Percentiles rank a stretch among this genome's conserved stretches.
Conservation (phyloP, 2,797 vertebrate genomes). For the Phyllotis vaccarum region DNA sequence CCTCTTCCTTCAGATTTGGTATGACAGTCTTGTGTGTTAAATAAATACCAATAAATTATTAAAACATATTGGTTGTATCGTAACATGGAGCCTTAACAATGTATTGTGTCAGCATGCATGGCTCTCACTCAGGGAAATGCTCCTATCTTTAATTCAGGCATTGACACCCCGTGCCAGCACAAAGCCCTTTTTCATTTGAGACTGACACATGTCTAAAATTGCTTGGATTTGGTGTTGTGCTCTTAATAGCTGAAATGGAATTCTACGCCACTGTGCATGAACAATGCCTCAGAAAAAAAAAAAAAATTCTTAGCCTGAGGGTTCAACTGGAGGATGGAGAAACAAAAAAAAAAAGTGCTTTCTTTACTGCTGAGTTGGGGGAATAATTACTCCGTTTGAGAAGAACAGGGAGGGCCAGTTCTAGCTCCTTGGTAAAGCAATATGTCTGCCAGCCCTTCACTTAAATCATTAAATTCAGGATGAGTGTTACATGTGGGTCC, state of each 20-base stretch:
- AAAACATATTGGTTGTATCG: conserved; percentile 83
- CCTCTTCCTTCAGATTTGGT: conserved; percentile 71
- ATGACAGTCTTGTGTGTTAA: conserved; percentile 77
- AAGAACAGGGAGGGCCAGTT: conserved; percentile 50
- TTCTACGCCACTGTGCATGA: conserved; percentile 77
- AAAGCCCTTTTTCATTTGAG: conserved; percentile 79
- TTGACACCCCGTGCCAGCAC: conserved; percentile 72
- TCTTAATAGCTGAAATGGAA: conserved; percentile 80
- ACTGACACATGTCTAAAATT: conserved; percentile 83
- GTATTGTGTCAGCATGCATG: conserved; percentile 72
- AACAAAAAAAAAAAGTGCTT: conserved; percentile 57
- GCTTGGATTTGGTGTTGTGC: conserved; percentile 81
- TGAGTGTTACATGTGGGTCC: neutral
- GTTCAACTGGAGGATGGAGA: conserved; percentile 74
- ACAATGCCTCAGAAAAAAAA: conserved; percentile 78
- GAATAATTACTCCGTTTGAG: conserved; percentile 70
- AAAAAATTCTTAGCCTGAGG: conserved; percentile 77
- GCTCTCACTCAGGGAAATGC: conserved; percentile 63
- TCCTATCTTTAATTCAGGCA: conserved; percentile 65
- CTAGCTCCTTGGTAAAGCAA: conserved; percentile 54
- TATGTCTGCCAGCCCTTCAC: conserved; percentile 65
- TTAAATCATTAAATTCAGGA: conserved; percentile 66
- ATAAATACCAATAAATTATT: conserved; percentile 85
- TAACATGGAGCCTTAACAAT: conserved; percentile 81
- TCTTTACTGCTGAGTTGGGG: conserved; percentile 62